Base-by-base conservation (phyloP, 2,888 invertebrate genomes). In the Lottia gigantea region DNA sequence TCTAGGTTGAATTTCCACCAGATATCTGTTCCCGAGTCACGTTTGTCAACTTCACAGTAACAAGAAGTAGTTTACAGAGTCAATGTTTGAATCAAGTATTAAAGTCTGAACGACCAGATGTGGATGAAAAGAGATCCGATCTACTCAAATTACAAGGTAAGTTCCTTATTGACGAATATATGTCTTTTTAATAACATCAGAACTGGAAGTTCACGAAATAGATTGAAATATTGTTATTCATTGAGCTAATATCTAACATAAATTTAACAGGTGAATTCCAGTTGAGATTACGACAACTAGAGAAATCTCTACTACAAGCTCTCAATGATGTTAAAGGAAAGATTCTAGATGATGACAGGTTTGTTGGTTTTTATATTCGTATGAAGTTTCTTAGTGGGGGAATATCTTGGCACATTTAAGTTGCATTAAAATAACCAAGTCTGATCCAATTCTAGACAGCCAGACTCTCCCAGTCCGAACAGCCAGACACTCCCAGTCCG, bases 211-310 rank as follows among this genome's bases (percentile, higher is more conserved):
- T n/a, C n/a, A n/a, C n/a, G n/a, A n/a, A n/a, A n/a, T n/a, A n/a
- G n/a, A n/a, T n/a, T n/a, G n/a, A n/a, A n/a, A n/a, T n/a, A n/a
- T n/a, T n/a, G n/a, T n/a, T n/a, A n/a, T n/a, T n/a, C n/a, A n/a
- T n/a, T n/a, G n/a, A n/a, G n/a, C n/a, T n/a, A n/a, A n/a, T n/a
- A n/a, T n/a, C n/a, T n/a, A n/a, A n/a, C n/a, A n/a, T n/a, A n/a
- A n/a, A n/a, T n/a, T n/a, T n/a, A n/a, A n/a, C n/a, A 93, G 94
- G 98, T 71, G 99, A 99, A 90, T 99, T 99, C 93, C 97, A 98
- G 85, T 91, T 99, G 70, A 92, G 98, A 76, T 91, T 99, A 80
- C 92, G 99, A 62, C 98, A 99, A 85, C 90, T 99, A 66, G 99
- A 99, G 89, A 99, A 99, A 90, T 97, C 97, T 16, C 90, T 99